These are phyloP conservation scores for Lithobates pipiens DNA, from an alignment of 2,797 vertebrate species.

Conservation along the genomic window DNA sequence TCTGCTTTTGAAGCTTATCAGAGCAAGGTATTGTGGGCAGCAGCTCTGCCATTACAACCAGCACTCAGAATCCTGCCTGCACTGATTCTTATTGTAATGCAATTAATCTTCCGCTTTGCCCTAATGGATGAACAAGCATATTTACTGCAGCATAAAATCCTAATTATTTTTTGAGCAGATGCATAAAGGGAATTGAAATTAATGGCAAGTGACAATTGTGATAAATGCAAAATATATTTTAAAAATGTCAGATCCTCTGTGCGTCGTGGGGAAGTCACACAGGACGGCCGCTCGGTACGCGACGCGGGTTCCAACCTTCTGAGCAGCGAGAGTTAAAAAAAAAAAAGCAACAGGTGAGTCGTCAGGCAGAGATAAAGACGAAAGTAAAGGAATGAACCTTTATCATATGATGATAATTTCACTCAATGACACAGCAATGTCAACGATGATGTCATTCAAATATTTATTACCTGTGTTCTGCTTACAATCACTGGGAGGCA, in stretches of 20 bases:
- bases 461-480: too few relatives aligned
- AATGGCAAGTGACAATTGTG: constrained; percentile 76
- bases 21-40: constrained; percentile 72
- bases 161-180: constrained; percentile 81
- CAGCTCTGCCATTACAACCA: constrained; percentile 69
- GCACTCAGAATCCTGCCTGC: constrained; percentile 61
- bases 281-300: neutral
- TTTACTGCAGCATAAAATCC: constrained; percentile 80
- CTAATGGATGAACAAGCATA: constrained; percentile 79
- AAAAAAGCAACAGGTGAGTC: neutral
- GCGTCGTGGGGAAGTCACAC: constrained; percentile 47
- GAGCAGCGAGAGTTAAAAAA: too few relatives aligned
- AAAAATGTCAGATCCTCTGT: constrained; percentile 67
- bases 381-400: too few relatives aligned
- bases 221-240: constrained; percentile 75
- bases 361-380: neutral
- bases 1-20: constrained; percentile 71
- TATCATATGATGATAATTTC: too few relatives aligned
- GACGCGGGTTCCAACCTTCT: neutral
- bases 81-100: constrained; percentile 75
- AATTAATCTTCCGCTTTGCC: constrained; percentile 80
- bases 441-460: too few relatives aligned
- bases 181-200: constrained; percentile 76
- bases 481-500: too few relatives aligned
- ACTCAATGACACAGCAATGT: too few relatives aligned